These are phyloP conservation scores for Spheniscus humboldti DNA, from an alignment of 2,797 vertebrate species.

Conservation along the genomic window DNA sequence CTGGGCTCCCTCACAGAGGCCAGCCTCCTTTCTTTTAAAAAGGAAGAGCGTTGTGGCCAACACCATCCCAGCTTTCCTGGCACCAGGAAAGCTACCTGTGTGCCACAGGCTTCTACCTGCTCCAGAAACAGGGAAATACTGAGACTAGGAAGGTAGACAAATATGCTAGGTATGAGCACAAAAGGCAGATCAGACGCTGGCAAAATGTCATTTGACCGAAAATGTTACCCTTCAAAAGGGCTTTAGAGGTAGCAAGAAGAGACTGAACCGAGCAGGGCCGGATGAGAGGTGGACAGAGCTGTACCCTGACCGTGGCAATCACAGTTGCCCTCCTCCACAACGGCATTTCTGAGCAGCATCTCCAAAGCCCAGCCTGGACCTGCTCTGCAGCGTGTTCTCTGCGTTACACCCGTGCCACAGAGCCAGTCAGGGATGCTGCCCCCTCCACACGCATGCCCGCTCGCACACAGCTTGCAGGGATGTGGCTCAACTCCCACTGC, in stretches of 20 bases:
- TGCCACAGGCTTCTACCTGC: background rate
- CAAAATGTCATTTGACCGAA: background rate
- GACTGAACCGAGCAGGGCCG: fast-evolving
- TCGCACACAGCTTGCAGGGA: background rate
- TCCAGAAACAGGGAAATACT: background rate
- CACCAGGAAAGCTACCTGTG: background rate
- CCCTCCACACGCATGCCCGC: fast-evolving
- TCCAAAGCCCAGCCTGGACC: background rate
- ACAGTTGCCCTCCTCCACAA: fast-evolving
- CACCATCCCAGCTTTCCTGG: background rate
- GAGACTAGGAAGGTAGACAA: background rate
- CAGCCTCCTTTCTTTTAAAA: background rate
- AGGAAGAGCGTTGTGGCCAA: background rate
- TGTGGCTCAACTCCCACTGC: background rate
- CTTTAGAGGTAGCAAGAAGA: background rate
- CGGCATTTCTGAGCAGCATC: background rate
- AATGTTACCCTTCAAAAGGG: background rate
- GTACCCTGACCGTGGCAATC: background rate
- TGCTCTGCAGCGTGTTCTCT: background rate
- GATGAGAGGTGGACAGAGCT: background rate
- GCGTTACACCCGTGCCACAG: background rate
- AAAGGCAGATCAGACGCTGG: background rate
- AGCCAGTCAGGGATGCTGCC: background rate
- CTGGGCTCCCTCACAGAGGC: background rate
- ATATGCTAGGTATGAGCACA: background rate